Conservation (phyloP, 2,797 vertebrate genomes). For the Sebastolobus alascanus region DNA sequence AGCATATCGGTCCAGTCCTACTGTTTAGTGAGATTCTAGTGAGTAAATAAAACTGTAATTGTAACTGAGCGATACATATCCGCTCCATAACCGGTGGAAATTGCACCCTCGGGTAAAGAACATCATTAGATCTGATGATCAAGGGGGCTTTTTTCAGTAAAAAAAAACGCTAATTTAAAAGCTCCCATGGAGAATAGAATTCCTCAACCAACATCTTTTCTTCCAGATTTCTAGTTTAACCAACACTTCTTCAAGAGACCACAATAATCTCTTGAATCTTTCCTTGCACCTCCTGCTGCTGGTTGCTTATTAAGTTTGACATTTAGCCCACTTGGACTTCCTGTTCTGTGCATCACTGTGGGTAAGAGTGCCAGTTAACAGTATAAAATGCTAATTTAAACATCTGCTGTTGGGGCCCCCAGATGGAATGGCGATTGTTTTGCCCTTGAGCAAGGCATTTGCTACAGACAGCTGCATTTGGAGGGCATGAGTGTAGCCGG, state of each 20-base stretch:
- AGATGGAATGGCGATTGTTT: constrained; percentile 35
- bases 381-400: constrained; percentile 31
- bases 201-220: background rate
- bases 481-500: constrained; percentile 35
- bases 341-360: background rate
- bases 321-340: background rate
- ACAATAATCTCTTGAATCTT: background rate
- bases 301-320: constrained; percentile 14
- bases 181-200: background rate
- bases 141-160: background rate
- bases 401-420: constrained; percentile 37
- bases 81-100: background rate
- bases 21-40: constrained; percentile 1
- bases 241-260: background rate
- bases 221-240: background rate
- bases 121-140: background rate
- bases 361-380: background rate
- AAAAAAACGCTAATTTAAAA: background rate
- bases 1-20: background rate
- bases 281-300: background rate
- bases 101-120: background rate
- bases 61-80: background rate
- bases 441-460: constrained; percentile 72
- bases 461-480: constrained; percentile 51
- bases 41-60: background rate